Conservation (phyloP, 1,140 invertebrate species). For the Macrocentrus cingulum region DNA sequence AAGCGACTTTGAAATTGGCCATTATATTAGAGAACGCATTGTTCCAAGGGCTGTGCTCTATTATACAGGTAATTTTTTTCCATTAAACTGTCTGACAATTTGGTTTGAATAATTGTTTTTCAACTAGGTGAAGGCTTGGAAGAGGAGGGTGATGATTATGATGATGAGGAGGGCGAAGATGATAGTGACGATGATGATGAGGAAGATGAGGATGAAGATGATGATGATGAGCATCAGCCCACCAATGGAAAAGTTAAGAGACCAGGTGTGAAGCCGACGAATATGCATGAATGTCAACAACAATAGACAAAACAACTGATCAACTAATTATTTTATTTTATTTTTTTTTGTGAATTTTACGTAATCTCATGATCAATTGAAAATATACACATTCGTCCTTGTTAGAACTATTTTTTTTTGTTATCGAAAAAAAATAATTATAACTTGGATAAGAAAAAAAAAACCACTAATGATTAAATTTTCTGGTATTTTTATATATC, state of each 20-base stretch:
- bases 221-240: conserved; percentile 36
- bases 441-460: too few relatives aligned
- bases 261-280: conserved; percentile 36
- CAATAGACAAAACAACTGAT: conserved; percentile 33
- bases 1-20: conserved; percentile 97
- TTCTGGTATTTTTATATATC: too few relatives aligned
- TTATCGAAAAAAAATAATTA: too few relatives aligned
- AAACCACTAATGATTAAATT: too few relatives aligned
- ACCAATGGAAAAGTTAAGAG: conserved; percentile 30
- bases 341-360: too few relatives aligned
- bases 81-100: conserved; percentile 5
- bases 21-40: conserved; percentile 92
- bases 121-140: conserved; percentile 70
- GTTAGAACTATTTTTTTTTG: too few relatives aligned
- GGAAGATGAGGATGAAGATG: conserved; percentile 50
- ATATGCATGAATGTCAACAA: conserved; percentile 39
- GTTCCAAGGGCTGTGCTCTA: conserved; percentile 92
- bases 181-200: conserved; percentile 54
- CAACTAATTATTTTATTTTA: too few relatives aligned
- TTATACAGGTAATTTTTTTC: conserved; percentile 72
- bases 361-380: too few relatives aligned
- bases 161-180: conserved; percentile 66
- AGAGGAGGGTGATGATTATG: conserved; percentile 75
- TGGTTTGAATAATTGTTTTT: conserved; percentile 12
- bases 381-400: too few relatives aligned